These are phyloP conservation scores for Gallinago solitaria DNA, from an alignment of 2,797 vertebrate genomes.

Conservation along the genomic window DNA sequence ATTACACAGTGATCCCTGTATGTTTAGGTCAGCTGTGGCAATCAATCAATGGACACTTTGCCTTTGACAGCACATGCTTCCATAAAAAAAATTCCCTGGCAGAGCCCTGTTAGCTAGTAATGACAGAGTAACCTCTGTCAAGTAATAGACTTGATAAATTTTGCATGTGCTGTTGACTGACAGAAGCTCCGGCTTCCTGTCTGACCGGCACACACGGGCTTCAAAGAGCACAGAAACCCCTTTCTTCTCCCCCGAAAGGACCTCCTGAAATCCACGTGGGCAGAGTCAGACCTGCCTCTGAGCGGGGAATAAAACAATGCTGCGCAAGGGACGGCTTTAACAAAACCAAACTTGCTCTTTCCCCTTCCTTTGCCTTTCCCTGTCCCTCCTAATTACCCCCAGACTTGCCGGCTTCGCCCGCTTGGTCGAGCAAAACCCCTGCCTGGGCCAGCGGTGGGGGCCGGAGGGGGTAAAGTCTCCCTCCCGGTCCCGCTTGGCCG, in stretches of 20 bases:
- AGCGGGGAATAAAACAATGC: conserved; percentile 29
- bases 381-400: conserved; percentile 22
- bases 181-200: conserved; percentile 71
- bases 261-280: not conserved
- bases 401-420: not conserved
- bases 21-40: conserved; percentile 78
- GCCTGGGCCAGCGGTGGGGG: not conserved
- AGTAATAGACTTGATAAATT: conserved; percentile 79
- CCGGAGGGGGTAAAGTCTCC: not conserved
- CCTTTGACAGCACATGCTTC: conserved; percentile 75
- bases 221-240: conserved; percentile 69
- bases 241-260: conserved; percentile 61
- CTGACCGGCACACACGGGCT: conserved; percentile 37
- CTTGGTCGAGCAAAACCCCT: not conserved
- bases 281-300: conserved; percentile 19
- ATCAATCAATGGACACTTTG: conserved; percentile 79
- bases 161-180: conserved; percentile 78
- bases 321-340: not conserved
- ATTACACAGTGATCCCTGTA: conserved; percentile 74
- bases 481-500: not conserved
- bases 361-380: not conserved
- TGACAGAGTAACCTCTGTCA: conserved; percentile 78
- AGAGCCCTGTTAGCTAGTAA: conserved; percentile 68
- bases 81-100: conserved; percentile 73
- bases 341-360: conserved; percentile 2